Evolutionary conservation across 2,113 vertebrate species (phyloP).

Genomic region (Cnemophilus loriae): DNA sequence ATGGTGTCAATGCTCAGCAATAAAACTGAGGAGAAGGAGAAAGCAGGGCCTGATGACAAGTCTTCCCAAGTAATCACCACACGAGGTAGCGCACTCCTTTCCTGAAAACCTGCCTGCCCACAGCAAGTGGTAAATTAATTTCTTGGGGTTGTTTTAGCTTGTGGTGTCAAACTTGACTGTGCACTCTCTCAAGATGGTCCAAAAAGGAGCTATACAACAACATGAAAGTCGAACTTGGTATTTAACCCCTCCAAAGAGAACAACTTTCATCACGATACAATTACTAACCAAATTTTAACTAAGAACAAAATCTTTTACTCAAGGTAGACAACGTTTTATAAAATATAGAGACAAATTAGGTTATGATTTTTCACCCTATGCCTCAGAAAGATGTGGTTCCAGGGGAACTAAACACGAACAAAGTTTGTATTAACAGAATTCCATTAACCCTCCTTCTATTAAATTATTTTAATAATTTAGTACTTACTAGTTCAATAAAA

Average conservation of each 20-base stretch:
- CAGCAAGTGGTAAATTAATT: neutral
- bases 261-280: neutral
- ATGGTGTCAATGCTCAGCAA: neutral
- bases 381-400: neutral
- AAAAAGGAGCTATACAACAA: neutral
- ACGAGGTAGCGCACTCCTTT: accelerated
- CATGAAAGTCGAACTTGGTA: neutral
- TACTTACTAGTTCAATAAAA: neutral
- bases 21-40: neutral
- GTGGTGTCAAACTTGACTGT: neutral
- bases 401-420: neutral
- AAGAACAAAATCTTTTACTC: neutral
- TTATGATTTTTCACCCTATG: neutral
- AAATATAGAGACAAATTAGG: neutral
- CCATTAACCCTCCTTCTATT: neutral
- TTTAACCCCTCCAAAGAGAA: neutral
- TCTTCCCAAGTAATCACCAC: neutral
- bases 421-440: neutral
- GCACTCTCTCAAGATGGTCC: neutral
- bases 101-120: neutral
- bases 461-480: neutral
- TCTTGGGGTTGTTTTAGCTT: neutral
- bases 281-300: neutral
- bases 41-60: neutral
- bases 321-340: neutral